Conservation (phyloP, 2,113 vertebrate genomes). For the Rhinoptilus africanus region DNA sequence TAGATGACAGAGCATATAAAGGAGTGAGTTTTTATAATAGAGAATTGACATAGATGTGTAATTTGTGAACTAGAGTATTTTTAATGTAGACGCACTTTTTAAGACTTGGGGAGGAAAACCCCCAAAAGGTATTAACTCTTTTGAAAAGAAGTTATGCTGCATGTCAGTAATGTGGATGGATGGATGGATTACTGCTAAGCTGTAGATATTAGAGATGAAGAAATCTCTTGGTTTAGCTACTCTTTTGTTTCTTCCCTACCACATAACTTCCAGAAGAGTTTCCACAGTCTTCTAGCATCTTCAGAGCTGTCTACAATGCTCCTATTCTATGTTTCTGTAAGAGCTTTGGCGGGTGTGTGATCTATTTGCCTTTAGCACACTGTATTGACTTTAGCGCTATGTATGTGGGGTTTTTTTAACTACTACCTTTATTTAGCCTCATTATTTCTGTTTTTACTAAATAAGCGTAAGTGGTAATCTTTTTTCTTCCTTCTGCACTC, state of each 20-base stretch:
- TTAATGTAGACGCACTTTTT: neutral
- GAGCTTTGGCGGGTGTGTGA: neutral
- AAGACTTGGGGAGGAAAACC: rapidly evolving
- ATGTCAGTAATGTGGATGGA: neutral
- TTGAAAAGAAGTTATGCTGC: neutral
- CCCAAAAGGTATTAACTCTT: neutral
- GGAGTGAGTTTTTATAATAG: neutral
- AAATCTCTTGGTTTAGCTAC: neutral
- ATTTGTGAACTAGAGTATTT: neutral
- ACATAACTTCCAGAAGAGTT: neutral
- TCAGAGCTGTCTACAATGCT: neutral
- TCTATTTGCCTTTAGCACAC: neutral
- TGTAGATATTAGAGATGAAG: neutral
- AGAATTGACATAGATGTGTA: neutral
- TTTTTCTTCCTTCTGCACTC: neutral
- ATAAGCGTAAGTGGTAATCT: neutral
- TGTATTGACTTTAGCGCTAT: neutral
- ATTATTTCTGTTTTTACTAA: neutral
- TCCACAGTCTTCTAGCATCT: neutral
- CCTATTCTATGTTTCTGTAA: neutral
- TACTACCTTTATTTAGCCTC: neutral
- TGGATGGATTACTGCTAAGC: neutral
- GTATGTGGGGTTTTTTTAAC: neutral
- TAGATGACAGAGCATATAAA: neutral
- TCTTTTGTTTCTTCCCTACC: neutral